Evolutionary conservation across 2,797 vertebrate genomes (phyloP), one percentile per base, ranked within the genome.

Genomic region (Falco peregrinus): DNA sequence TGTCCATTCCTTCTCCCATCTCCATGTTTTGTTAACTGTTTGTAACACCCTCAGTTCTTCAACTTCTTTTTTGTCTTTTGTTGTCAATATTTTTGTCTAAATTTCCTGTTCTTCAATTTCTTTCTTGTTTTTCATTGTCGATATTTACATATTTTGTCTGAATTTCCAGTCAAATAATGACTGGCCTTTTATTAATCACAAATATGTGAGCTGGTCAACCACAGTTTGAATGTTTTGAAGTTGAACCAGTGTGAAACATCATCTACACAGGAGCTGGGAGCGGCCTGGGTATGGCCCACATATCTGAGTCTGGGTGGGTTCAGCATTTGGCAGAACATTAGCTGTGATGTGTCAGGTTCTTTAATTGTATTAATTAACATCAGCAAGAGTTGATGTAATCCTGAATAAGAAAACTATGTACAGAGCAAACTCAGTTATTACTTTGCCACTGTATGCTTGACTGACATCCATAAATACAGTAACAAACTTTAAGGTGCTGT

Each of bases 201-300:
- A 14, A 43, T 16, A 43, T 43, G 41, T 43, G 41, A 43, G 41
- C 41, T 43, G 41, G 41, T 43, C 41, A 43, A 19, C 18, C 31
- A 10, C n/a, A 29, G 16, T 25, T 87, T 37, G 26, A 59, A 67
- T 0, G 2, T 47, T 89, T 59, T 59, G 50, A 47, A 76, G n/a
- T 35, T 51, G 54, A 59, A 74, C n/a, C 35, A 45, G 10, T 0
- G 0, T 25, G 57, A 91, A 91, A 51, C 1, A 0, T 18, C 5
- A 5, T 4, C 28, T 50, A 45, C 25, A 41, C 13, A 47, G 16
- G 71, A 15, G 7, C 0, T 67, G 60, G 53, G 56, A 91, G 56
- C 31, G 21, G 16, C 35, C 47, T 53, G 31, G 8, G 17, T 87
- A 54, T 11, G 59, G 26, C 17, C 54, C 22, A n/a, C 5, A 3